phyloP scores from a whole-genome alignment of 1,140 invertebrate species.

The Anoplophora glabripennis region DNA sequence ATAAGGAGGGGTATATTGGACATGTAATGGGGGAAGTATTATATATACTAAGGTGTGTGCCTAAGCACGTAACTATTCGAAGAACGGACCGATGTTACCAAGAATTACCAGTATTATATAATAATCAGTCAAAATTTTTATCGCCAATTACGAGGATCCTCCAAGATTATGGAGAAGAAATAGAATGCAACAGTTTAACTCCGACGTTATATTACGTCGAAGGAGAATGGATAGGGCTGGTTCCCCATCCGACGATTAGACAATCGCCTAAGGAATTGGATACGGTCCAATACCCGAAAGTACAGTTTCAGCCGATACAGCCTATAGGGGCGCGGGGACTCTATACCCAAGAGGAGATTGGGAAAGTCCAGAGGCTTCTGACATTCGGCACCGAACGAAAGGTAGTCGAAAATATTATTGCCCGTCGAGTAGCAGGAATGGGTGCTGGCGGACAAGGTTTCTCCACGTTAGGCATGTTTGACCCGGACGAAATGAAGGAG shows the following conservation, averaged over 20 bases:
- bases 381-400: constrained; percentile 17
- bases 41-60: constrained; percentile 12
- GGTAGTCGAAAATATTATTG: constrained; percentile 16
- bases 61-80: not conserved
- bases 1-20: constrained; percentile 4
- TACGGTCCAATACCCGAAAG: not conserved
- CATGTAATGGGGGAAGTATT: constrained; percentile 2
- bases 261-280: not conserved
- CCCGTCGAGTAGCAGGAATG: constrained; percentile 2
- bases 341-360: constrained; percentile 19
- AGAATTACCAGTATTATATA: constrained; percentile 2
- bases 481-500: constrained; percentile 5
- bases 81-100: not conserved
- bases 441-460: constrained; percentile 8
- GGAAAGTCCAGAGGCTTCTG: constrained; percentile 5
- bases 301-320: constrained; percentile 14
- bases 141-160: constrained; percentile 7
- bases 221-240: constrained; percentile 12
- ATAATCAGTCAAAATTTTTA: constrained; percentile 10
- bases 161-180: not conserved
- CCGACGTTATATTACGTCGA: not conserved
- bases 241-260: constrained; percentile 1
- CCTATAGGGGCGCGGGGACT: constrained; percentile 8
- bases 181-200: not conserved
- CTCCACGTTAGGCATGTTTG: not conserved